Conservation (phyloP, 2,113 vertebrate species). For the Odontesthes bonariensis region DNA sequence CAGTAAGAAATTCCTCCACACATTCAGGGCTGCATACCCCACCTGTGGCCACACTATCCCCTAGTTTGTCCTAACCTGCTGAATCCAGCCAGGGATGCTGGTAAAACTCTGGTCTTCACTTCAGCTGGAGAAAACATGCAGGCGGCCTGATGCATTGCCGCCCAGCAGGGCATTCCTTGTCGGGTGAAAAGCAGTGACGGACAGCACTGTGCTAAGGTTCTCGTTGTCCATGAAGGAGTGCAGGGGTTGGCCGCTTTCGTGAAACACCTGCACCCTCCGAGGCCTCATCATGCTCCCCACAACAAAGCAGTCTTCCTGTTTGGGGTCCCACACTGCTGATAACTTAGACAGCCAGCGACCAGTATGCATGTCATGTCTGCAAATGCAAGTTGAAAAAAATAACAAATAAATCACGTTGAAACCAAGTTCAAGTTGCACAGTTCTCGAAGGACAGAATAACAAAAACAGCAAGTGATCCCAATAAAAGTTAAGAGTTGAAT, state of each 20-base stretch:
- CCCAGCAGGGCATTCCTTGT: slow-evolving; percentile 83
- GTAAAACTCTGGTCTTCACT: not conserved
- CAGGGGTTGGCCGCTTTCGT: slow-evolving; percentile 77
- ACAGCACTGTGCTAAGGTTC: slow-evolving; percentile 83
- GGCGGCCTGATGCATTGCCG: slow-evolving; percentile 85
- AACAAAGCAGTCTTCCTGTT: slow-evolving; percentile 87
- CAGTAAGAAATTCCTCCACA: not conserved
- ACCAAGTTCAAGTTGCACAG: too few relatives aligned
- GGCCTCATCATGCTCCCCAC: slow-evolving; percentile 85
- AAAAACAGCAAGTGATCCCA: not conserved
- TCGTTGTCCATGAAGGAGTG: slow-evolving; percentile 78
- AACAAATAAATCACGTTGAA: not conserved
- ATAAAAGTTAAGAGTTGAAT: not conserved
- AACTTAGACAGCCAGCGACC: slow-evolving; percentile 86
- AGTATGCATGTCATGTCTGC: slow-evolving; percentile 84
- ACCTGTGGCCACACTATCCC: not conserved
- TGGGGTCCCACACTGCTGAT: slow-evolving; percentile 91
- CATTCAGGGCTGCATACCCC: not conserved
- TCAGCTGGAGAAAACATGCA: slow-evolving; percentile 85
- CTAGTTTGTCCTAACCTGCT: not conserved
- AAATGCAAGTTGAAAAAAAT: not conserved
- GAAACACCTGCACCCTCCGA: slow-evolving; percentile 83
- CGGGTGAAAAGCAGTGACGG: slow-evolving; percentile 87
- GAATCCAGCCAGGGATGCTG: not conserved
- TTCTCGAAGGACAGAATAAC: not conserved